Conservation (phyloP, 2,113 vertebrate species). For the Elgaria multicarinata region DNA sequence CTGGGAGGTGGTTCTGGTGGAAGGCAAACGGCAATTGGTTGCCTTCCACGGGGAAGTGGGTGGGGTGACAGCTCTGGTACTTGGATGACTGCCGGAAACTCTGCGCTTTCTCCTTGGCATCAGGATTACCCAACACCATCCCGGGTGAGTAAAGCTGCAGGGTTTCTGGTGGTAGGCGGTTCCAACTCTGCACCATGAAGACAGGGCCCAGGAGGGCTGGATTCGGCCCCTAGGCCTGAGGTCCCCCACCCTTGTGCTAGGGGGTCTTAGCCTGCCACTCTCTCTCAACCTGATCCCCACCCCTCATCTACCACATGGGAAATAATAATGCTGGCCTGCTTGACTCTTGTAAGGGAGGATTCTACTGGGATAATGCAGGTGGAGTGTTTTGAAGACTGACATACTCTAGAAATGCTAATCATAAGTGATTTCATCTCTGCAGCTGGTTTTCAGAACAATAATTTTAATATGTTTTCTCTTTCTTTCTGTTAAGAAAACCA, state of each 20-base stretch:
- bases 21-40: too few relatives aligned
- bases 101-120: too few relatives aligned
- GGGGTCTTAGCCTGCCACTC: not conserved
- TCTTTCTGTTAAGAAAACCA: slow-evolving; percentile 32
- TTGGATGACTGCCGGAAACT: too few relatives aligned
- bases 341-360: not conserved
- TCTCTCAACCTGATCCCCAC: not conserved
- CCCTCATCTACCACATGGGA: not conserved
- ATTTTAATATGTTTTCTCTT: not conserved
- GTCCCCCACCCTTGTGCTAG: not conserved
- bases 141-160: too few relatives aligned
- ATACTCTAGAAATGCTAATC: not conserved
- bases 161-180: too few relatives aligned
- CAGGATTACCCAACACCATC: too few relatives aligned
- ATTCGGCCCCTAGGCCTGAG: too few relatives aligned
- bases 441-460: not conserved
- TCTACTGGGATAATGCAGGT: not conserved
- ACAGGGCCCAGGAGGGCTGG: too few relatives aligned
- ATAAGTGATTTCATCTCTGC: not conserved
- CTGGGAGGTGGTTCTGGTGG: too few relatives aligned
- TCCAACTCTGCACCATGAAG: too few relatives aligned
- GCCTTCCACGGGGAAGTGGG: too few relatives aligned
- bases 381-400: not conserved
- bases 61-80: too few relatives aligned
- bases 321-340: not conserved